phyloP scores from a whole-genome alignment of 2,797 vertebrate species.

The Microctenopoma lineatum region DNA sequence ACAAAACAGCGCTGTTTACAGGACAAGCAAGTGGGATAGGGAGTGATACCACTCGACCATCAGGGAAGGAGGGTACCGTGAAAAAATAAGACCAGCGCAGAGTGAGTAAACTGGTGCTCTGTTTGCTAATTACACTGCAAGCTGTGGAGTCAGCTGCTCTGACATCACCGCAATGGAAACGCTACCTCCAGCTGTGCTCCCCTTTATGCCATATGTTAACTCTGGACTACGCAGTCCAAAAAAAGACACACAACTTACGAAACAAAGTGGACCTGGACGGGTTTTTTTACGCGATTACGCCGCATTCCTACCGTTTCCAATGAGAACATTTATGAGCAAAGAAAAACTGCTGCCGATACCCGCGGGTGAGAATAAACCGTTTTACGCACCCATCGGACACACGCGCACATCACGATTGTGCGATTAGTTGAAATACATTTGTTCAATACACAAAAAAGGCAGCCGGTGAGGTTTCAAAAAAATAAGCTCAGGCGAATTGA shows the following conservation, averaged over 20 bases:
- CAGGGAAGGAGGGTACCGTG: slow-evolving; percentile 67
- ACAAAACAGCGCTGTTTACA: slow-evolving; percentile 47
- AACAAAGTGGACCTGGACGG: neutral
- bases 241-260: slow-evolving; percentile 77
- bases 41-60: slow-evolving; percentile 59
- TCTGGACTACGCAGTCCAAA: slow-evolving; percentile 76
- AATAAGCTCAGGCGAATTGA: neutral
- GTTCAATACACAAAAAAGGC: slow-evolving; percentile 14
- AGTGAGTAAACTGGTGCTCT: slow-evolving; percentile 86
- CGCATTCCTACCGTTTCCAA: slow-evolving; percentile 33
- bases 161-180: slow-evolving; percentile 99
- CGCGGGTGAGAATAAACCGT: slow-evolving; percentile 23
- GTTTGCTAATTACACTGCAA: slow-evolving; percentile 95
- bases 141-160: slow-evolving; percentile 99
- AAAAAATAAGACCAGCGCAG: slow-evolving; percentile 69
- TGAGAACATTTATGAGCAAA: slow-evolving; percentile 5
- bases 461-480: neutral
- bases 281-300: neutral
- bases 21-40: slow-evolving; percentile 42
- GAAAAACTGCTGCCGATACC: slow-evolving; percentile 20
- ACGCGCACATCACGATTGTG: slow-evolving; percentile 39
- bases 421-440: slow-evolving; percentile 24
- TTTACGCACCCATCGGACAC: slow-evolving; percentile 44
- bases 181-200: slow-evolving; percentile 99
- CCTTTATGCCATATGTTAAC: slow-evolving; percentile 99